phyloP scores from a whole-genome alignment of 2,888 invertebrate genomes.

The Pecten maximus region DNA sequence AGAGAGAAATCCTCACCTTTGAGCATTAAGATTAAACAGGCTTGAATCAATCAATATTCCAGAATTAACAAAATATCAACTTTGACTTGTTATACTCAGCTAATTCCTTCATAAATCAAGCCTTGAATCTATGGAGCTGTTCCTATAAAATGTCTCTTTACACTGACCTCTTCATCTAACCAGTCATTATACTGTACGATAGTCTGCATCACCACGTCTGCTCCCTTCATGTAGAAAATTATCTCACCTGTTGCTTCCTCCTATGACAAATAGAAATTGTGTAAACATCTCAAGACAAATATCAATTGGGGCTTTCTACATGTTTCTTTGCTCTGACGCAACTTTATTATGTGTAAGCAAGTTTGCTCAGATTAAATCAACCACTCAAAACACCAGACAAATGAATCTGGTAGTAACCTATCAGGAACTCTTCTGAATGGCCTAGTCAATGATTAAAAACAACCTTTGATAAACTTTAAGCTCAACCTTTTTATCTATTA shows the following conservation, averaged over 20 bases:
- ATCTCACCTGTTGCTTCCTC: constrained; percentile 91
- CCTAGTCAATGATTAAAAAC: not conserved
- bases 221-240: constrained; percentile 98
- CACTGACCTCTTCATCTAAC: constrained; percentile 90
- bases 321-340: no score
- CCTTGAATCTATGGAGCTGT: no score
- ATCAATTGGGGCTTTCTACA: no score
- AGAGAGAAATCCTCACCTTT: no score
- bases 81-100: no score
- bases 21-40: no score
- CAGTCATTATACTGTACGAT: constrained; percentile 97
- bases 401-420: not conserved
- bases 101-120: no score
- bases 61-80: no score
- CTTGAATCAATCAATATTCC: no score
- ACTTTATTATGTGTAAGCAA: no score
- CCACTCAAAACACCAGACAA: not conserved
- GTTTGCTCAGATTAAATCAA: no score
- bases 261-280: constrained; percentile 80
- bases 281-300: not conserved
- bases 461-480: not conserved
- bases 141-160: no score
- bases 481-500: not conserved
- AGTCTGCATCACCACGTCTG: constrained; percentile 95
- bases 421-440: not conserved